These are phyloP conservation scores for Epinotia nisella DNA, from an alignment of 2,888 invertebrate species.

Conservation along the genomic window DNA sequence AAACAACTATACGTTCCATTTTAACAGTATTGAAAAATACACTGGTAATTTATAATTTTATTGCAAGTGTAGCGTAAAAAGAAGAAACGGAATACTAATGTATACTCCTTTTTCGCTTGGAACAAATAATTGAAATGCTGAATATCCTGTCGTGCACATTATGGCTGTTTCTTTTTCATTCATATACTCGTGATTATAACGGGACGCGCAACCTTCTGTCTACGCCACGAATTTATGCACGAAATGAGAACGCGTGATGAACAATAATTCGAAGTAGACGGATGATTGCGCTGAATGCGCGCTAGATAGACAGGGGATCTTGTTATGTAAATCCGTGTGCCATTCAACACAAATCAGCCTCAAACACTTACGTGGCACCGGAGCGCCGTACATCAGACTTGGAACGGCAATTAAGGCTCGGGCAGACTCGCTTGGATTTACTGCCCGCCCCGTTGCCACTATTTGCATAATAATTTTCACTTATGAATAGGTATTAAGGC, in stretches of 20 bases:
- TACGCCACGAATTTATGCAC: conserved; percentile 4
- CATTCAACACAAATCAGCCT: conserved; percentile 59
- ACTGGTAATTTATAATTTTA: not conserved
- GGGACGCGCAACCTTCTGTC: conserved; percentile 44
- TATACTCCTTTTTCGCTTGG: conserved; percentile 23
- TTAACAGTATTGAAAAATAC: conserved; percentile 29
- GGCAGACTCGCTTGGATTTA: conserved; percentile 68
- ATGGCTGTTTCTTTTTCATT: conserved; percentile 68
- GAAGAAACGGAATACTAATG: conserved; percentile 56
- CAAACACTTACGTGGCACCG: conserved; percentile 53
- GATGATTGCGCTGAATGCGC: conserved; percentile 44
- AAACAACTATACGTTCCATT: conserved; percentile 39
- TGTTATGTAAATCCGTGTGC: conserved; percentile 55
- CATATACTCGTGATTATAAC: conserved; percentile 63
- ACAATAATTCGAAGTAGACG: conserved; percentile 41
- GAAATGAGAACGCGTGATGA: conserved; percentile 21
- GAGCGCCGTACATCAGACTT: conserved; percentile 50
- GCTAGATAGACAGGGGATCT: conserved; percentile 49
- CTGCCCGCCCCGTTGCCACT: conserved; percentile 73
- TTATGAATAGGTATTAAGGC: conserved; percentile 83
- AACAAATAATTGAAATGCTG: conserved; percentile 51
- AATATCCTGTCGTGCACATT: conserved; percentile 59
- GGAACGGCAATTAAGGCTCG: conserved; percentile 69
- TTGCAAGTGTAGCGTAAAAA: conserved; percentile 50
- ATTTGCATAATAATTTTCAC: conserved; percentile 85